Evolutionary conservation across 1,140 invertebrate genomes (phyloP).

Genomic region (Dendrolimus punctatus): DNA sequence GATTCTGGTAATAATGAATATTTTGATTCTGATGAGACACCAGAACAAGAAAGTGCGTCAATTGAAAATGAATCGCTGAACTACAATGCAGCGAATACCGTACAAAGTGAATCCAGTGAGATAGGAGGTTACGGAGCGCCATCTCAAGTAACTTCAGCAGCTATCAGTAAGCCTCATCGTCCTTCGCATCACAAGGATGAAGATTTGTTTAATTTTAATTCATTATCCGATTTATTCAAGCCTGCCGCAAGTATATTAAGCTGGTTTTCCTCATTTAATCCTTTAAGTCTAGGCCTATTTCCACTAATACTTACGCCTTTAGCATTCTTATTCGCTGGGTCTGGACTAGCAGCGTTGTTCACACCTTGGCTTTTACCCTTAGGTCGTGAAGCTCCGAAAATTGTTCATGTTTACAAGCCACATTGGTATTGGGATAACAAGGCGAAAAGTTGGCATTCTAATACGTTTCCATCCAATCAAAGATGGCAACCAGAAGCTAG

Average conservation of each 20-base stretch:
- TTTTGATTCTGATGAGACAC: slow-evolving; percentile 41
- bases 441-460: slow-evolving; percentile 38
- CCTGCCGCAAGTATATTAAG: slow-evolving; percentile 47
- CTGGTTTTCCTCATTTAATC: slow-evolving; percentile 55
- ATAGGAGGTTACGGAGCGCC: slow-evolving; percentile 24
- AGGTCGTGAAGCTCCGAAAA: slow-evolving; percentile 44
- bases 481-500: slow-evolving; percentile 10
- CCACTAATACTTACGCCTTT: slow-evolving; percentile 51
- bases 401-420: slow-evolving; percentile 31
- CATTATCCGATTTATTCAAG: slow-evolving; percentile 42
- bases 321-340: slow-evolving; percentile 49
- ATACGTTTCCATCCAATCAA: slow-evolving; percentile 32
- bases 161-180: slow-evolving; percentile 29
- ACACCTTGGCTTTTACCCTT: slow-evolving; percentile 42
- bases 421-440: slow-evolving; percentile 49
- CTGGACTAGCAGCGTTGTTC: slow-evolving; percentile 44
- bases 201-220: slow-evolving; percentile 45
- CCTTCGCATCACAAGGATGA: slow-evolving; percentile 33
- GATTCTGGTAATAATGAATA: slow-evolving; percentile 32
- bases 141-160: slow-evolving; percentile 26
- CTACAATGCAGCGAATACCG: slow-evolving; percentile 43
- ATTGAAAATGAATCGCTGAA: slow-evolving; percentile 45
- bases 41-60: slow-evolving; percentile 42
- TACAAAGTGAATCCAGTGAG: slow-evolving; percentile 31
- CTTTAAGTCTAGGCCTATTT: slow-evolving; percentile 48